phyloP scores from a whole-genome alignment of 2,113 vertebrate species.

The Pygoscelis adeliae region DNA sequence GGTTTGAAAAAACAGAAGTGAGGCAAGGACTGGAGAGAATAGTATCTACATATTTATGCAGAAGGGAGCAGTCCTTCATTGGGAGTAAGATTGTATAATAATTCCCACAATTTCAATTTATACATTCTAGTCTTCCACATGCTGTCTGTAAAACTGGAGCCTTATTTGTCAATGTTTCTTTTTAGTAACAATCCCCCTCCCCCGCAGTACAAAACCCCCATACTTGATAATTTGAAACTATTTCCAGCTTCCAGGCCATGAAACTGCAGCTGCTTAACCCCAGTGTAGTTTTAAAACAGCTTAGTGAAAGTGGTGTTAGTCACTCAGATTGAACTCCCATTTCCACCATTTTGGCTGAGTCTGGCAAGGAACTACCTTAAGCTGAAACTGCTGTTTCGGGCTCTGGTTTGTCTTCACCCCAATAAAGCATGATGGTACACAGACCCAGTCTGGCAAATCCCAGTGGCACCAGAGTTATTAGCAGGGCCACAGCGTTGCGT shows the following conservation, averaged over 20 bases:
- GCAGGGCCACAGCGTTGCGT: background rate
- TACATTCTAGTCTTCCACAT: background rate
- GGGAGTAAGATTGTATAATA: background rate
- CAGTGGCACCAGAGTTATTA: background rate
- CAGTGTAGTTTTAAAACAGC: background rate
- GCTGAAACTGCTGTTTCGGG: background rate
- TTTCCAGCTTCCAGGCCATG: background rate
- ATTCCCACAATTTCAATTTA: background rate
- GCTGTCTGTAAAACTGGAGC: background rate
- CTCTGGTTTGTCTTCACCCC: background rate
- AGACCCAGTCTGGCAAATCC: background rate
- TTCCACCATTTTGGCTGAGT: background rate
- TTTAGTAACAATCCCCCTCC: background rate
- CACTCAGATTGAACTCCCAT: background rate
- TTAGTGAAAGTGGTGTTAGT: background rate
- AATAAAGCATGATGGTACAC: background rate
- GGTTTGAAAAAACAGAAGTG: background rate
- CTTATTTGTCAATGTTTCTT: background rate
- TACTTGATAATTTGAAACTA: background rate
- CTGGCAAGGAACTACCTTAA: background rate
- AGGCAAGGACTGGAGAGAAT: background rate
- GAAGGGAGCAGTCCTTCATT: background rate
- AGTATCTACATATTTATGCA: background rate
- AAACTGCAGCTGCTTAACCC: background rate
- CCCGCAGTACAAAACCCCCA: fast-evolving